phyloP scores from a whole-genome alignment of 2,888 invertebrate species.

The Nemotelus pantherinus region DNA sequence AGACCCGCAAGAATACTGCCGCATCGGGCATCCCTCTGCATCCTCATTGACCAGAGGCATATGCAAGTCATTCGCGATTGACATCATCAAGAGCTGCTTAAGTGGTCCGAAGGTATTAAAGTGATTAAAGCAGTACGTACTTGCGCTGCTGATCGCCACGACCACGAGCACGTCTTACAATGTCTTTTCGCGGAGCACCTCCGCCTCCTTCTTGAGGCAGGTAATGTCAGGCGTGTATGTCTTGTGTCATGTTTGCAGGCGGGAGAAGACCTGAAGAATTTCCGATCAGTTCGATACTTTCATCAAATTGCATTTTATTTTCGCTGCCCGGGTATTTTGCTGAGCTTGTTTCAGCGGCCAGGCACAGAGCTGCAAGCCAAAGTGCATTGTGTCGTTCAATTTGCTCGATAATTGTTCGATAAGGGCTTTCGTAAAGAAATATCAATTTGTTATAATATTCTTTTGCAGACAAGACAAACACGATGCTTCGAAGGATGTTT shows the following conservation, averaged over 20 bases:
- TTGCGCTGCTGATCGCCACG: slow-evolving; percentile 28
- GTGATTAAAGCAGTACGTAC: slow-evolving; percentile 46
- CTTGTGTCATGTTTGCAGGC: slow-evolving; percentile 34
- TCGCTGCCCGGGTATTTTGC: background rate
- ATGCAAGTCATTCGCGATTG: slow-evolving; percentile 42
- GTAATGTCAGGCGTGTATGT: slow-evolving; percentile 38
- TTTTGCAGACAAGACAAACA: slow-evolving; percentile 10
- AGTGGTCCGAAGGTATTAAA: slow-evolving; percentile 47
- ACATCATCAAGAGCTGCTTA: slow-evolving; percentile 47
- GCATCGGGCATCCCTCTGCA: background rate
- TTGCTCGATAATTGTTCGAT: slow-evolving; percentile 43
- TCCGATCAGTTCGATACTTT: slow-evolving; percentile 39
- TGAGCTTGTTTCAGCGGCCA: slow-evolving; percentile 1
- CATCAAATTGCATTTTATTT: slow-evolving; percentile 34
- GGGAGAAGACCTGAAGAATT: slow-evolving; percentile 34
- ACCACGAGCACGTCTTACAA: background rate
- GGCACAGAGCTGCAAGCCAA: background rate
- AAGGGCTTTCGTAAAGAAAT: slow-evolving; percentile 34
- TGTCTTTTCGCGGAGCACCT: slow-evolving; percentile 20
- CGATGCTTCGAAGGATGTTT: slow-evolving; percentile 14
- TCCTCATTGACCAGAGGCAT: slow-evolving; percentile 39
- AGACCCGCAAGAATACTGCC: background rate
- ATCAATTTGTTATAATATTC: slow-evolving; percentile 35
- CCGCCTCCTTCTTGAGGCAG: slow-evolving; percentile 35
- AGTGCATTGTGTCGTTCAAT: slow-evolving; percentile 30